Percentiles rank a stretch among this genome's conserved stretches.
Evolutionary conservation across 53 echinoderm and acorn worm genomes (phyloP).

Genomic region (Zoroaster sp.): DNA sequence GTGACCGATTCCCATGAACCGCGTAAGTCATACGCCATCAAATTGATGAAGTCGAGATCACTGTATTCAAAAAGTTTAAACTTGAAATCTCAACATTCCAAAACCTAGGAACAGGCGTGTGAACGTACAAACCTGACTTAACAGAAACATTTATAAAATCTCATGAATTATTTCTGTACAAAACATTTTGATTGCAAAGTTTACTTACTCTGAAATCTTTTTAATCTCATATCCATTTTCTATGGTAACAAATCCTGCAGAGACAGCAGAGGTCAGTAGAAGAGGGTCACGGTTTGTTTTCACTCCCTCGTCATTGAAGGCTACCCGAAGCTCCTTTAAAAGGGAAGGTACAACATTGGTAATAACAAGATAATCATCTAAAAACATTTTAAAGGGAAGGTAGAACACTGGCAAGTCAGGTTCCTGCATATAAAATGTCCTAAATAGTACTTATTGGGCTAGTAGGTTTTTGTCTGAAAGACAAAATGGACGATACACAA

Average conservation of each 20-base stretch:
- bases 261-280: conserved; percentile 36
- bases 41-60: conserved; percentile 47
- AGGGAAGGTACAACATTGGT: background rate
- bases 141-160: background rate
- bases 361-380: background rate
- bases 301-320: conserved; percentile 36
- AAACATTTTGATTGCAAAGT: background rate
- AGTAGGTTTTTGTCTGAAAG: too few species aligned
- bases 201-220: conserved; percentile 28
- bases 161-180: background rate
- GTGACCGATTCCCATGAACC: conserved; percentile 53
- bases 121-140: too few species aligned
- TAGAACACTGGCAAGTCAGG: background rate
- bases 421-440: background rate
- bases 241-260: conserved; percentile 34
- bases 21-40: conserved; percentile 52
- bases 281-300: conserved; percentile 22
- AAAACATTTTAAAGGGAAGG: background rate
- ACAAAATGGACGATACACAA: background rate
- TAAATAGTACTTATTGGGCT: too few species aligned
- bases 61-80: background rate
- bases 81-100: background rate
- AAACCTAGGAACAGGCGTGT: too few species aligned
- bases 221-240: conserved; percentile 53
- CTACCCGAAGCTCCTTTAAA: conserved; percentile 38